phyloP scores from a whole-genome alignment of 1,140 invertebrate species.

The Rhagoletis pomonella region DNA sequence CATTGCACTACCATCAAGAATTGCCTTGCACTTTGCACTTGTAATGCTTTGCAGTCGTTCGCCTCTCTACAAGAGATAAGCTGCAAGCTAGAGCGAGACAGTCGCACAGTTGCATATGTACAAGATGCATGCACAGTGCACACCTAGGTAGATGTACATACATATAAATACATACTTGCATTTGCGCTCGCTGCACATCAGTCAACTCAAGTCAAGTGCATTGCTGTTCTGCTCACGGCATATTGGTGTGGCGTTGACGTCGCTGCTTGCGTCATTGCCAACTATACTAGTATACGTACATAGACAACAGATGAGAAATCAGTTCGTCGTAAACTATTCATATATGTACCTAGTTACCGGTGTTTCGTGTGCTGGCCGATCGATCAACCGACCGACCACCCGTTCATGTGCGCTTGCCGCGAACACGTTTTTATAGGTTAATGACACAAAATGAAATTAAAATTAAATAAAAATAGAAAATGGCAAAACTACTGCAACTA shows the following conservation, averaged over 20 bases:
- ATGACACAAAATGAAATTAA: slow-evolving; percentile 51
- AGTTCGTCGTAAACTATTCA: not conserved
- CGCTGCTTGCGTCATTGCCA: slow-evolving; percentile 36
- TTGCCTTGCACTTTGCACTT: slow-evolving; percentile 51
- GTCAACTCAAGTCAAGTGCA: slow-evolving; percentile 52
- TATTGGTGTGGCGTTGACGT: slow-evolving; percentile 1
- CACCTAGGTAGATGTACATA: not conserved
- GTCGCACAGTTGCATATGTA: not conserved
- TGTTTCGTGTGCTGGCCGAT: slow-evolving; percentile 16
- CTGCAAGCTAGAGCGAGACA: not conserved
- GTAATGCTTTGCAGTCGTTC: not conserved
- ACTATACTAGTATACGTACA: not conserved
- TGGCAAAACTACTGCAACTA: slow-evolving; percentile 22
- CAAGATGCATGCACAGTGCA: too few species aligned
- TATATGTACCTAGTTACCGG: not conserved
- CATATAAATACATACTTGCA: not conserved
- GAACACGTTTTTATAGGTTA: slow-evolving; percentile 52
- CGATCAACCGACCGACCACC: not conserved
- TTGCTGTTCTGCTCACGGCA: not conserved
- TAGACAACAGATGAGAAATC: slow-evolving; percentile 20
- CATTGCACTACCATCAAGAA: not conserved
- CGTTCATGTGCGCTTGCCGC: slow-evolving; percentile 34
- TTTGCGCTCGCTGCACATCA: slow-evolving; percentile 4
- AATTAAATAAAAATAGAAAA: slow-evolving; percentile 47
- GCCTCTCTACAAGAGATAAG: not conserved